Percentiles rank a stretch among this genome's conserved stretches.
Evolutionary conservation across 2,797 vertebrate genomes (phyloP).

Genomic region (Xenops minutus): DNA sequence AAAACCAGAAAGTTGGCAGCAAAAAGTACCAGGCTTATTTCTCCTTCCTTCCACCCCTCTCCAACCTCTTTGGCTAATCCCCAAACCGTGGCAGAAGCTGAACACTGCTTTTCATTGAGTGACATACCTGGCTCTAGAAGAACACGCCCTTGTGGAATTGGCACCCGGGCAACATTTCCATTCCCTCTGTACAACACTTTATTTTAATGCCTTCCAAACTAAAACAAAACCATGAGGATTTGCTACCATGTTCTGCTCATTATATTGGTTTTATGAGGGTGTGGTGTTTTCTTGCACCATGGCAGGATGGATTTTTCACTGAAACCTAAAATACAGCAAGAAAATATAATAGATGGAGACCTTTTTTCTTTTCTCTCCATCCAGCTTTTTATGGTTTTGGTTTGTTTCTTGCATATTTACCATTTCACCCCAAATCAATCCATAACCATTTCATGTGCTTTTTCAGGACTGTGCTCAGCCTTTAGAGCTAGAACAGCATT

Average conservation of each 20-base stretch:
- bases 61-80: constrained; percentile 46
- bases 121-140: constrained; percentile 59
- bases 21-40: constrained; percentile 38
- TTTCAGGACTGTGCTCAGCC: neutral
- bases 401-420: constrained; percentile 13
- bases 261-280: constrained; percentile 42
- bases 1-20: constrained; percentile 55
- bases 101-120: constrained; percentile 60
- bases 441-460: neutral
- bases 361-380: neutral
- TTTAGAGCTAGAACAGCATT: neutral
- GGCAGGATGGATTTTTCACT: constrained; percentile 13
- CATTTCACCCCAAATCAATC: neutral
- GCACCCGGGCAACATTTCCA: constrained; percentile 34
- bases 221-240: constrained; percentile 45
- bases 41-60: constrained; percentile 24
- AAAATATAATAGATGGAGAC: neutral
- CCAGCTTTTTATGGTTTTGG: neutral
- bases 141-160: constrained; percentile 58
- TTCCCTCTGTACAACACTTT: constrained; percentile 22
- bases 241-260: constrained; percentile 32
- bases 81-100: constrained; percentile 47
- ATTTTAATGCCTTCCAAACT: constrained; percentile 47
- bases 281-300: constrained; percentile 15
- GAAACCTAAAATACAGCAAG: neutral